Evolutionary conservation across 2,113 vertebrate species (phyloP), one percentile per base, ranked within the genome.

Genomic region (Athene cunicularia): DNA sequence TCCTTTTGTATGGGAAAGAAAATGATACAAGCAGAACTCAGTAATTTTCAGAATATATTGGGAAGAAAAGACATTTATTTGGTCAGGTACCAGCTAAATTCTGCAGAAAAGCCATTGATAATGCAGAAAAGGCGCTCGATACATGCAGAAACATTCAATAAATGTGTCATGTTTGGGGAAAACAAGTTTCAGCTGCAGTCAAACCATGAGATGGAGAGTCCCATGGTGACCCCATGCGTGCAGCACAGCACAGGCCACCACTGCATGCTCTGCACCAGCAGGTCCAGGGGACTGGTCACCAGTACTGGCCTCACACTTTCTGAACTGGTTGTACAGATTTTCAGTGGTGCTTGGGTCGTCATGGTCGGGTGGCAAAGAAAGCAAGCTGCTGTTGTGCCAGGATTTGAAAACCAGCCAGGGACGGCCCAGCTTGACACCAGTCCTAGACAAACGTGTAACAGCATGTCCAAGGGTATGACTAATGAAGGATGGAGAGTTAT

Each of bases 241-340:
- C 3, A 5, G 55, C 60, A 16, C 1, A 47, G 43, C 64, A 8
- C 0, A 0, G 37, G n/a, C 22, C 30, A 49, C 55, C 20, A 1
- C 63, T 13, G 18, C 21, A 4, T 1, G 2, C 43, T 35, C 52
- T 26, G 60, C 37, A 6, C 26, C 32, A 8, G n/a, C 1, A 7
- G 3, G 27, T 37, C 22, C 20, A 9, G 58, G 47, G 28, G 9
- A 41, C 59, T 14, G 26, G 55, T 12, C 59, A 27, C 43, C 5
- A 1, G 12, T 16, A 12, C 14, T 16, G 41, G 24, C 53, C 55
- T 64, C 2, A 6, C 15, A 23, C 50, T 56, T 79, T 93, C 56
- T 45, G 37, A 47, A 26, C 41, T 2, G 22, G 22, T 41, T 0
- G 0, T 2, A 27, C 7, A 0, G 14, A 14, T 39, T 80, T 84